Conservation (phyloP, 2,797 vertebrate species). For the Halcyon chelicuti region DNA sequence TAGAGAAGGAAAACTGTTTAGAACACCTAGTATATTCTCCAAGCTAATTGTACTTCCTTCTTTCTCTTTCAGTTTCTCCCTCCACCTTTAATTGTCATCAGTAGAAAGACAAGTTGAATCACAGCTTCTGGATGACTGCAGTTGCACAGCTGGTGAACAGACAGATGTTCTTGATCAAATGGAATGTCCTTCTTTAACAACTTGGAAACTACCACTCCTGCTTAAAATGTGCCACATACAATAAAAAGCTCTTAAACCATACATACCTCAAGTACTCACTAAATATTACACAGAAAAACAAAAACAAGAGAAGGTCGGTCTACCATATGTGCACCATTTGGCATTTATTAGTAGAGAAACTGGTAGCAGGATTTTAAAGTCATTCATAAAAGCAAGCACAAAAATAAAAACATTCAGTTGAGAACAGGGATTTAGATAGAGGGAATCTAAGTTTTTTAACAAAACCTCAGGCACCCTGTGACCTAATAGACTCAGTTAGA, state of each 20-base stretch:
- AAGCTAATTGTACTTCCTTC: background rate
- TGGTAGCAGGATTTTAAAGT: background rate
- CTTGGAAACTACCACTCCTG: background rate
- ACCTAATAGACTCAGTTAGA: background rate
- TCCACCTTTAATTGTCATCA: background rate
- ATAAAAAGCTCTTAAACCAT: constrained; percentile 36
- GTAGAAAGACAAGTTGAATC: background rate
- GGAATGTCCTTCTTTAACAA: background rate
- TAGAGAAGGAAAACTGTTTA: background rate
- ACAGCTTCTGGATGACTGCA: background rate
- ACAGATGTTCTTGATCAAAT: constrained; percentile 1
- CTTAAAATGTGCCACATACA: constrained; percentile 8
- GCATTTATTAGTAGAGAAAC: background rate
- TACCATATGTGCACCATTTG: background rate
- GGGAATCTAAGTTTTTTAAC: background rate
- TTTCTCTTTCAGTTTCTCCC: background rate
- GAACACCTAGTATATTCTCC: background rate
- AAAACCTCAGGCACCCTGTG: background rate
- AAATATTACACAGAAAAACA: constrained; percentile 36
- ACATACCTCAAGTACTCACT: constrained; percentile 3
- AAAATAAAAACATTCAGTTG: background rate
- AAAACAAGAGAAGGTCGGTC: background rate
- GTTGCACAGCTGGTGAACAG: background rate
- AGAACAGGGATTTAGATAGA: background rate
- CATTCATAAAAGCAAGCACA: background rate